Base-by-base conservation (phyloP, 2,797 vertebrate genomes). In the Acipenser transmontanus region DNA sequence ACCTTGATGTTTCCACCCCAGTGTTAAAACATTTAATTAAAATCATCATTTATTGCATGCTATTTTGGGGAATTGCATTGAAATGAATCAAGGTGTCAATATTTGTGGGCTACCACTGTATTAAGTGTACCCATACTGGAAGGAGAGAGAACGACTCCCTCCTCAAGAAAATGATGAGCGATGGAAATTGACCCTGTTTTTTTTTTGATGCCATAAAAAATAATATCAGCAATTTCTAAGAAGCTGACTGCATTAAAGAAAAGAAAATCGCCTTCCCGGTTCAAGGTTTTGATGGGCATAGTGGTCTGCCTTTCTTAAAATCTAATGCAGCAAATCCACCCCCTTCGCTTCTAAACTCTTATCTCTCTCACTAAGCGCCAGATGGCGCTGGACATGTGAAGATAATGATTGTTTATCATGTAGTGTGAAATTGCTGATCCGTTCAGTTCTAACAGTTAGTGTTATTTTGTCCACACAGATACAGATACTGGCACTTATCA, bases 401-500 rank as follows among this genome's bases (percentile, higher is more conserved):
- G 85, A 87, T 88, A 87, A 84, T 64, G 79, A 87, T 87, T 87
- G 85, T 89, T 89, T 88, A 86, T 89, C 85, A 84, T 76, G 80
- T 73, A 71, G 80, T 85, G 81, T 76, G 65, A 84, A 87, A 86
- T 86, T 84, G 83, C 84, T 86, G 85, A 87, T 85, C 81, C 84
- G 79, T 84, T 80, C 78, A 80, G 80, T 82, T 75, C 81, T 87
- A 81, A 84, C 82, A 82, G 82, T 77, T 34, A 82, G 84, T 87
- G 80, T 73, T 87, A 83, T 85, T 84, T 81, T 82, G 5, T 50
- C 82, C 85, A 70, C 77, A 66, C 82, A 97, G 95, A 94, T 86
- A 92, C 89, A 83, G 93, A 98, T 84, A 93, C 96, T 78, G 95
- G 96, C 71, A 89, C 92, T 76, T 93, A 93, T 82, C 94, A 94